Conservation (phyloP, 2,888 invertebrate genomes). For the Stictocephala bisonia region DNA sequence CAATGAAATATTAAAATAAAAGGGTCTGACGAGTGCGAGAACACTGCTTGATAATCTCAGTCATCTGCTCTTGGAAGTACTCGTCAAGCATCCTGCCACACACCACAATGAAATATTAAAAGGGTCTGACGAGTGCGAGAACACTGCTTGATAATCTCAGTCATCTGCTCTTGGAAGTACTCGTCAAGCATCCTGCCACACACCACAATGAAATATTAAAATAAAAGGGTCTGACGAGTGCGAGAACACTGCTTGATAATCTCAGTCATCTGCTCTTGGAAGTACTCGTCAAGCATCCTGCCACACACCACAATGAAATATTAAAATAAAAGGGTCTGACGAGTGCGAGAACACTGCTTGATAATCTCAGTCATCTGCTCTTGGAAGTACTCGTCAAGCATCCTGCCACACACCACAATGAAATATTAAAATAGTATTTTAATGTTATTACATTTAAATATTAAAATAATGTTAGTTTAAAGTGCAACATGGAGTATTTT, state of each 20-base stretch:
- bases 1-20: too few species aligned
- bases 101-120: too few species aligned
- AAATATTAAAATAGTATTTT: too few species aligned
- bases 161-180: constrained; percentile 99
- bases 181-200: constrained; percentile 98
- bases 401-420: too few species aligned
- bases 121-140: constrained; percentile 91
- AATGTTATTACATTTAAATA: too few species aligned
- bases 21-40: constrained; percentile 93
- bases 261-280: constrained; percentile 99
- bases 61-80: constrained; percentile 99
- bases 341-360: constrained; percentile 86
- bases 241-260: constrained; percentile 92
- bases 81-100: constrained; percentile 98
- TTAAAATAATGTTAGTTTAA: too few species aligned
- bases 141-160: constrained; percentile 95
- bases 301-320: too few species aligned
- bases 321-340: constrained; percentile 98
- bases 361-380: constrained; percentile 99
- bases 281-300: constrained; percentile 98
- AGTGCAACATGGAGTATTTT: too few species aligned
- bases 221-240: constrained; percentile 94
- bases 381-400: constrained; percentile 98
- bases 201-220: too few species aligned
- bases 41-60: constrained; percentile 95